Evolutionary conservation across 2,888 invertebrate species (phyloP).

Genomic region (Galeruca laticollis): DNA sequence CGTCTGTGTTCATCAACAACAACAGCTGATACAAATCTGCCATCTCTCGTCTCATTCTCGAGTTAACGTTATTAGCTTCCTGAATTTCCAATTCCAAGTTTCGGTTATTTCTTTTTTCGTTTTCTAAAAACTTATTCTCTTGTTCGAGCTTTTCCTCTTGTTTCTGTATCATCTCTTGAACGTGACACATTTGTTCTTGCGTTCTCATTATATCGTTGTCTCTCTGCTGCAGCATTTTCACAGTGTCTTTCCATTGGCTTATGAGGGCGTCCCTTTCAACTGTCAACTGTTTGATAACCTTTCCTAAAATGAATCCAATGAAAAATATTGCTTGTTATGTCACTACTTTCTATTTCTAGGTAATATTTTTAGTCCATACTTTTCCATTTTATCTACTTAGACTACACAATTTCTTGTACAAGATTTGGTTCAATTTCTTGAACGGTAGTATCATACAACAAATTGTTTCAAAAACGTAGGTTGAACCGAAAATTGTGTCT

Average conservation of each 20-base stretch:
- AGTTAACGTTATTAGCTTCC: constrained; percentile 63
- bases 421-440: no score
- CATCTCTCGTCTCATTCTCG: constrained; percentile 62
- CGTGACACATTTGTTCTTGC: constrained; percentile 56
- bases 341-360: no score
- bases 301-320: constrained; percentile 53
- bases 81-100: constrained; percentile 67
- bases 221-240: constrained; percentile 77
- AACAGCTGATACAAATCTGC: constrained; percentile 60
- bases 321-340: background rate
- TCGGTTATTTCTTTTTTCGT: constrained; percentile 72
- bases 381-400: no score
- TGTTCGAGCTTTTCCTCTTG: constrained; percentile 71
- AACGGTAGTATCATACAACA: no score
- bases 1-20: constrained; percentile 65
- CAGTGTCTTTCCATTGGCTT: constrained; percentile 79
- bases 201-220: constrained; percentile 74
- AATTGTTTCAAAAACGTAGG: no score
- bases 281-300: constrained; percentile 69
- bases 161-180: constrained; percentile 60
- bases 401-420: no score
- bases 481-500: no score
- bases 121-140: constrained; percentile 72
- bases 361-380: no score
- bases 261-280: constrained; percentile 77